These are phyloP conservation scores for Vidua macroura DNA, from an alignment of 2,113 vertebrate genomes.

Conservation along the genomic window DNA sequence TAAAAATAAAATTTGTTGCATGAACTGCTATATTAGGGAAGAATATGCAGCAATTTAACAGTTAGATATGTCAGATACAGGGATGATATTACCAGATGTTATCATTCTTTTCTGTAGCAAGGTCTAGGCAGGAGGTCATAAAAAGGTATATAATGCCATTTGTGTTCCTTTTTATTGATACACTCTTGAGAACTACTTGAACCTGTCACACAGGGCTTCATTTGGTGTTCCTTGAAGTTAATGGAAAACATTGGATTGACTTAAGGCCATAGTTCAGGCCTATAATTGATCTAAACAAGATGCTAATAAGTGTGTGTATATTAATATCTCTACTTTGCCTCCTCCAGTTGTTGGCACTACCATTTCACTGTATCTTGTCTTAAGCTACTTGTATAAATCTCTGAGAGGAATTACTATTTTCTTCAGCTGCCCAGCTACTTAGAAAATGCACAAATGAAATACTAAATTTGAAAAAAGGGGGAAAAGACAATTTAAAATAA, in stretches of 20 bases:
- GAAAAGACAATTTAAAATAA: neutral
- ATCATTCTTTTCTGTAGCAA: neutral
- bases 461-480: neutral
- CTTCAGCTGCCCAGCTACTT: neutral
- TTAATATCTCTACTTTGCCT: neutral
- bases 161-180: neutral
- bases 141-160: neutral
- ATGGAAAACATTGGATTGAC: neutral
- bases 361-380: neutral
- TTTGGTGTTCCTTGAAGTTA: constrained; percentile 5
- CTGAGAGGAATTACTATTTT: neutral
- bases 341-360: neutral
- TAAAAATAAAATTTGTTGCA: neutral
- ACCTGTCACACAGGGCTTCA: neutral
- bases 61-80: neutral
- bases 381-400: neutral
- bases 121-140: neutral
- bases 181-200: neutral
- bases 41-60: neutral
- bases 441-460: neutral
- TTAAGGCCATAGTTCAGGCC: neutral
- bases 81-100: neutral
- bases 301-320: neutral
- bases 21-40: neutral
- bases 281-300: constrained; percentile 18